These are phyloP conservation scores for Tenthredo mesomela DNA, from an alignment of 2,888 invertebrate species.

Conservation along the genomic window DNA sequence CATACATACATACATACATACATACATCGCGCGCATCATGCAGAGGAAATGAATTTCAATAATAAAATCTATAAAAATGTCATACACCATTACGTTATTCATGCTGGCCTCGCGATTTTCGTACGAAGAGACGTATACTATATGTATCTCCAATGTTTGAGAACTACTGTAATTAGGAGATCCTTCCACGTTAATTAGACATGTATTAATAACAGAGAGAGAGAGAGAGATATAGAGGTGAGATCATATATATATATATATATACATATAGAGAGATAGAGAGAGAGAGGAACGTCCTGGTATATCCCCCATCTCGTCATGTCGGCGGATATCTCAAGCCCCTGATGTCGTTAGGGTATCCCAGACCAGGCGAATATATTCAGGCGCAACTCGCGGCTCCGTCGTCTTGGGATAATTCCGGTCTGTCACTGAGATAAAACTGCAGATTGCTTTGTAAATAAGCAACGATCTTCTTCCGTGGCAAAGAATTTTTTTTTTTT, in stretches of 20 bases:
- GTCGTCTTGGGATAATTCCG: constrained; percentile 40
- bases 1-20: no score
- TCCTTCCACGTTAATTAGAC: constrained; percentile 48
- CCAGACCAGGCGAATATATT: constrained; percentile 45
- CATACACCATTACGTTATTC: background rate
- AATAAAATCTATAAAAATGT: background rate
- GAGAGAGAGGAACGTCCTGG: background rate
- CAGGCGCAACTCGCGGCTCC: constrained; percentile 12
- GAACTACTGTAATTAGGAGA: constrained; percentile 7
- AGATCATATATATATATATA: background rate
- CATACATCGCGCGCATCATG: no score
- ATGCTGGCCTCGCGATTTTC: background rate
- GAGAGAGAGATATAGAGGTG: background rate
- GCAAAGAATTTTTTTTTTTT: background rate
- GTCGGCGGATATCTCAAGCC: constrained; percentile 38
- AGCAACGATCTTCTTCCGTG: constrained; percentile 32
- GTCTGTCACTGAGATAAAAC: constrained; percentile 43
- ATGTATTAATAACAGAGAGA: constrained; percentile 50
- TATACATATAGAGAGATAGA: background rate
- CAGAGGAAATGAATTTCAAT: no score
- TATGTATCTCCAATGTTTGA: background rate
- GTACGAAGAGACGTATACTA: no score
- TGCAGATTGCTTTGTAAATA: constrained; percentile 52
- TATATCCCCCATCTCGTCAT: constrained; percentile 36
- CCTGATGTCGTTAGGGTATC: constrained; percentile 36